Conservation (phyloP, 1,140 invertebrate genomes). For the Chymomyza costata region DNA sequence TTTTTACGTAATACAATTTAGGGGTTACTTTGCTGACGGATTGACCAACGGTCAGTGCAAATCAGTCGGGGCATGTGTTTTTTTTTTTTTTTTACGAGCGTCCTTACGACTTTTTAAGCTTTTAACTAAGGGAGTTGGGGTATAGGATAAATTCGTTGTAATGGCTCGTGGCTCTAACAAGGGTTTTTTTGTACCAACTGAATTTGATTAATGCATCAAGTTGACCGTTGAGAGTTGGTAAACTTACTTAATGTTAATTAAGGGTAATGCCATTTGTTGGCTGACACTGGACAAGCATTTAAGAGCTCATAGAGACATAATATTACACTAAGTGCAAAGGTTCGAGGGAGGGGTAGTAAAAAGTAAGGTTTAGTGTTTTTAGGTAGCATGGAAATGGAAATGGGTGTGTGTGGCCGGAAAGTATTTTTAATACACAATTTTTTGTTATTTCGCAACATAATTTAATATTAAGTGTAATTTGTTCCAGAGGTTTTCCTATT, state of each 20-base stretch:
- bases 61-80: slow-evolving; percentile 9
- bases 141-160: not conserved
- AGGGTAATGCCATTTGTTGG: slow-evolving; percentile 55
- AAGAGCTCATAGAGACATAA: too few species aligned
- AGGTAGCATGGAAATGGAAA: too few species aligned
- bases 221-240: slow-evolving; percentile 57
- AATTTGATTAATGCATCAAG: slow-evolving; percentile 66
- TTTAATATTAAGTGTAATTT: too few species aligned
- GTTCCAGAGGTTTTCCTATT: too few species aligned
- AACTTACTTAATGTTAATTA: slow-evolving; percentile 54
- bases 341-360: too few species aligned
- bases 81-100: slow-evolving; percentile 7
- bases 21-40: slow-evolving; percentile 36
- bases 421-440: too few species aligned
- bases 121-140: slow-evolving; percentile 3
- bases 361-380: too few species aligned
- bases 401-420: too few species aligned
- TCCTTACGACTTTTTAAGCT: slow-evolving; percentile 41
- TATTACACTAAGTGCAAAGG: too few species aligned
- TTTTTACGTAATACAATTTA: slow-evolving; percentile 2
- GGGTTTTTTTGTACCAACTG: slow-evolving; percentile 17
- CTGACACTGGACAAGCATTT: too few species aligned
- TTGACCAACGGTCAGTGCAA: slow-evolving; percentile 49
- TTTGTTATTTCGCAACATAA: too few species aligned
- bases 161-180: not conserved